Conservation (phyloP, 2,113 vertebrate genomes). For the Oreochromis niloticus region DNA sequence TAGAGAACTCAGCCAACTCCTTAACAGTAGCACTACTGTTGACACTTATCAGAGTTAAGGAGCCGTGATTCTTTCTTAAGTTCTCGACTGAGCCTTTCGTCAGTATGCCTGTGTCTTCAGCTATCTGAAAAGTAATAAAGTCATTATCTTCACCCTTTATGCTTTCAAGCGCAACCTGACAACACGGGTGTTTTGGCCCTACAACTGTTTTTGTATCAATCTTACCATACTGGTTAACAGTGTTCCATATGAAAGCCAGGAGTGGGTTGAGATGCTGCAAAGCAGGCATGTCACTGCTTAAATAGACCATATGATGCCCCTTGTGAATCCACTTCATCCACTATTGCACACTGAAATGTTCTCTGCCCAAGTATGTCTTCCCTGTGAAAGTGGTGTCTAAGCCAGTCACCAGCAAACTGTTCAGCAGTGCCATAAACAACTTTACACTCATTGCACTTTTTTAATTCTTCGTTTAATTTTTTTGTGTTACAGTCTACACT, state of each 20-base stretch:
- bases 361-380: constrained; percentile 28
- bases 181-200: background rate
- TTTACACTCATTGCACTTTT: constrained; percentile 30
- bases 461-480: background rate
- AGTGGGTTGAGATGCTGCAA: constrained; percentile 47
- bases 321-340: constrained; percentile 68
- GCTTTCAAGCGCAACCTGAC: background rate
- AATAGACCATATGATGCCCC: constrained; percentile 42
- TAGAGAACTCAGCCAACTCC: constrained; percentile 36
- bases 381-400: constrained; percentile 27
- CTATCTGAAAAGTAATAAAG: constrained; percentile 1
- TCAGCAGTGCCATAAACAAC: constrained; percentile 65
- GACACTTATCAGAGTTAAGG: fast-evolving
- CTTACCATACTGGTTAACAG: constrained; percentile 6
- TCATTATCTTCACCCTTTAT: background rate
- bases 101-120: constrained; percentile 17
- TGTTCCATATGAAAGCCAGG: constrained; percentile 51
- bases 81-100: background rate
- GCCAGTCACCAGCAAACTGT: constrained; percentile 54
- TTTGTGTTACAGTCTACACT: constrained; percentile 31
- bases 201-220: background rate
- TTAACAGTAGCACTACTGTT: background rate
- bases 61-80: background rate
- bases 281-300: constrained; percentile 37
- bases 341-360: constrained; percentile 57